Evolutionary conservation across 2,888 invertebrate genomes (phyloP), one percentile per base, ranked within the genome.

Genomic region (Fragum sueziense): DNA sequence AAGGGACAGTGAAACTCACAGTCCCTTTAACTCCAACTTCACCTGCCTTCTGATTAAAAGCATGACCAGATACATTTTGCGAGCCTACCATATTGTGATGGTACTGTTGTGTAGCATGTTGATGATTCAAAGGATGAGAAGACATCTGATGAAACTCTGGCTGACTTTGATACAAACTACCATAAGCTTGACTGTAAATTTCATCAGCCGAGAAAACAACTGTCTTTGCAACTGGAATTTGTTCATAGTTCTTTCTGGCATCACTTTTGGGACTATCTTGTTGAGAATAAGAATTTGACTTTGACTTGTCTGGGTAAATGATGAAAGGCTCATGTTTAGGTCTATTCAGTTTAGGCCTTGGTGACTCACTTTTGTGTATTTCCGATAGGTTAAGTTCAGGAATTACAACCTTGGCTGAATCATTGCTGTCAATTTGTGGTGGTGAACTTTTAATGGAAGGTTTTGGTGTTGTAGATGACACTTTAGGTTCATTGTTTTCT

Each of bases 151-250:
- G 61, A 27, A 61, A 31, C 33, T 61, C 61, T 61, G 3, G 62
- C 6, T 33, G 33, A 33, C 34, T 62, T 2, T 62, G 62, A 34
- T 62, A 33, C 22, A 33, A n/a, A 34, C 33, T 62, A 20, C 68
- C 68, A 51, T 69, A 69, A 6, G 91, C 91, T 69, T 91, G 88
- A 14, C 85, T 79, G 76, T 91, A 91, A 61, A 91, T 91, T 76
- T 91, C 89, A 81, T 89, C 87, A 20, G 89, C 82, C n/a, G 91
- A 89, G 78, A 89, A 91, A 3, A 87, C 86, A 41, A 89, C 86
- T 73, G 88, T 89, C 74, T 83, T 85, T 14, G 88, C 79, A 0
- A 90, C 83, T 34, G 83, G 82, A 0, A 88, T 79, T 74, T 89
- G 88, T 29, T 90, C 88, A 72, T 90, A 90, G 69, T 88, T 89